Evolutionary conservation across 2,888 invertebrate species (phyloP), one percentile per base, ranked within the genome.

Genomic region (Sinhomidia bicolor): DNA sequence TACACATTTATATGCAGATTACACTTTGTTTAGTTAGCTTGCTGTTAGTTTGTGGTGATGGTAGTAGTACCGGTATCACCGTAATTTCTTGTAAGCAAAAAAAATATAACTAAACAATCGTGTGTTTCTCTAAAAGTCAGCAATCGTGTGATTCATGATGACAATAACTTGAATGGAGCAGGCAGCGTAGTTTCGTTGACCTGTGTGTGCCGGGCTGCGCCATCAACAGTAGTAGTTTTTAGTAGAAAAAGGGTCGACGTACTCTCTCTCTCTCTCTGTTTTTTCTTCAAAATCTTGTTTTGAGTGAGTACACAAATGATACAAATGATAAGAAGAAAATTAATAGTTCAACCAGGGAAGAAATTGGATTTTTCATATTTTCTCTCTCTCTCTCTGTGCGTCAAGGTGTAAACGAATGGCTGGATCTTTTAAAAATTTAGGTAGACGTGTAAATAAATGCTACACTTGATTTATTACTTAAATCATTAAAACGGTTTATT

Each of bases 141-240:
- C 10, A 32, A 32, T 68, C 57, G 51, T 78, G 88, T 88, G 88
- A 88, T 88, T 88, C 88, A 88, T 88, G 88, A 88, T 88, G 88
- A 88, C 88, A 88, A 68, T 88, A 78, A 88, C 78, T 88, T 88
- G 88, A 83, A 87, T 83, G 88, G 83, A 87, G 86, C 68, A 68
- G 71, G n/a, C n/a, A n/a, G n/a, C 12, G 57, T 57, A 81, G 88
- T 88, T 88, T 88, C 88, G 81, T 88, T 88, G 88, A 88, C 88
- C 88, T 82, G 87, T 60, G 87, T 47, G 32, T 26, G 62, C 20
- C 23, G 26, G 65, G 41, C 71, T 44, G 23, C 0, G 17, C 54
- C 32, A 51, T n/a, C 68, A n/a, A 32, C 12, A 41, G 41, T 32
- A 60, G 57, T 60, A 41, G 60, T 80, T 17, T n/a, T n/a, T n/a